phyloP scores from a whole-genome alignment of 2,113 vertebrate genomes.

The Psammodynastes pulverulentus region DNA sequence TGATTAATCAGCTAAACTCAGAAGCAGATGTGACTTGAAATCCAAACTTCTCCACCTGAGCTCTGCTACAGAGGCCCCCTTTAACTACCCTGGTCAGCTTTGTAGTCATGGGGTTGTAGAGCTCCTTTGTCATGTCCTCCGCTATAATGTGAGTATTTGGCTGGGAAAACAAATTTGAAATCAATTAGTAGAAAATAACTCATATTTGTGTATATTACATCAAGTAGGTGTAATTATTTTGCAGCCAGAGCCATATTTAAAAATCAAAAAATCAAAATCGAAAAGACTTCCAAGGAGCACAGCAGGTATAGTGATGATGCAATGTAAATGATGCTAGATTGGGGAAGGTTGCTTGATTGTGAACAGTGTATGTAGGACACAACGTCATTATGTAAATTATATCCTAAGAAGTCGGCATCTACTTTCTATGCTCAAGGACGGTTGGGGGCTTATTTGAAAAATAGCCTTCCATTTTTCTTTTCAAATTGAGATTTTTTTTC shows the following conservation, averaged over 20 bases:
- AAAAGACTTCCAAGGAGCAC: neutral
- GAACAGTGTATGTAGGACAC: neutral
- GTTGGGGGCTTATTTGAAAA: neutral
- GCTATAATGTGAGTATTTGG: neutral
- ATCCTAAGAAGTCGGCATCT: neutral
- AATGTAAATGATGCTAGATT: neutral
- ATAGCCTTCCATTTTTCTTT: neutral
- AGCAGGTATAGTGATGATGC: neutral
- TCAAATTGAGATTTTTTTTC: neutral
- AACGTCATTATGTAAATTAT: neutral
- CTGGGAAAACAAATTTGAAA: neutral
- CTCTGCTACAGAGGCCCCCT: neutral
- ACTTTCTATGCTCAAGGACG: neutral
- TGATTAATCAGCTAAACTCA: slow-evolving; percentile 18
- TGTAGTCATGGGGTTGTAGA: neutral
- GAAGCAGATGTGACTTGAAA: slow-evolving; percentile 31
- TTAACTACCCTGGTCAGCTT: slow-evolving; percentile 5
- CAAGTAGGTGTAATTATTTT: neutral
- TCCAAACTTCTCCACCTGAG: slow-evolving; percentile 9
- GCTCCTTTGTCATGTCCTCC: neutral
- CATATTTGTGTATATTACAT: neutral
- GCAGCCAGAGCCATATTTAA: neutral
- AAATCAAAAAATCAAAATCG: neutral
- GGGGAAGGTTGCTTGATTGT: neutral
- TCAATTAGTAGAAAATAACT: neutral